phyloP scores from a whole-genome alignment of 2,797 vertebrate species.

The Euthynnus affinis region DNA sequence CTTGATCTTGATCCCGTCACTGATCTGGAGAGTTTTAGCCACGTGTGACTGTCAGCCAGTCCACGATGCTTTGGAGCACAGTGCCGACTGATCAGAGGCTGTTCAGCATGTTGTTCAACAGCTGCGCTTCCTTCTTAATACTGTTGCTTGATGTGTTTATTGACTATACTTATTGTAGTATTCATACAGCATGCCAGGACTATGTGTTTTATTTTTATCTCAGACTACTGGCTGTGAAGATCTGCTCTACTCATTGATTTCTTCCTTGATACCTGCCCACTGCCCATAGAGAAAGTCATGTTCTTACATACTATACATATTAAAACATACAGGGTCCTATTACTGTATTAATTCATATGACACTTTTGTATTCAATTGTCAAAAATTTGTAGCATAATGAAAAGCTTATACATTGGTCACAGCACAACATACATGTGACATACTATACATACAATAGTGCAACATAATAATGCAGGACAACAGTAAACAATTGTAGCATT shows the following conservation, averaged over 20 bases:
- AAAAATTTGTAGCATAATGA: too few species aligned
- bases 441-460: too few species aligned
- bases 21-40: slow-evolving; percentile 46
- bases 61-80: slow-evolving; percentile 15
- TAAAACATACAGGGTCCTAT: too few species aligned
- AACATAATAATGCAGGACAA: too few species aligned
- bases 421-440: too few species aligned
- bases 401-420: too few species aligned
- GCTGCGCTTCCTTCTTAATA: neutral
- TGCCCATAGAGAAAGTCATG: too few species aligned
- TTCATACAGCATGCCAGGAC: neutral
- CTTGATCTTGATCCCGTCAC: slow-evolving; percentile 47
- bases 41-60: slow-evolving; percentile 22
- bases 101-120: slow-evolving; percentile 3
- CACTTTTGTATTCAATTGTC: too few species aligned
- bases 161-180: neutral
- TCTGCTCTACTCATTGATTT: neutral
- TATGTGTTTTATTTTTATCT: neutral
- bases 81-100: slow-evolving; percentile 1
- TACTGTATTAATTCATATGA: too few species aligned
- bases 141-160: neutral
- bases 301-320: too few species aligned
- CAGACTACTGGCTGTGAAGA: neutral
- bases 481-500: too few species aligned
- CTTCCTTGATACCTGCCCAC: neutral